Base-by-base conservation (phyloP, 92 coral and sea anemone genomes). In the Bergia sp. region DNA sequence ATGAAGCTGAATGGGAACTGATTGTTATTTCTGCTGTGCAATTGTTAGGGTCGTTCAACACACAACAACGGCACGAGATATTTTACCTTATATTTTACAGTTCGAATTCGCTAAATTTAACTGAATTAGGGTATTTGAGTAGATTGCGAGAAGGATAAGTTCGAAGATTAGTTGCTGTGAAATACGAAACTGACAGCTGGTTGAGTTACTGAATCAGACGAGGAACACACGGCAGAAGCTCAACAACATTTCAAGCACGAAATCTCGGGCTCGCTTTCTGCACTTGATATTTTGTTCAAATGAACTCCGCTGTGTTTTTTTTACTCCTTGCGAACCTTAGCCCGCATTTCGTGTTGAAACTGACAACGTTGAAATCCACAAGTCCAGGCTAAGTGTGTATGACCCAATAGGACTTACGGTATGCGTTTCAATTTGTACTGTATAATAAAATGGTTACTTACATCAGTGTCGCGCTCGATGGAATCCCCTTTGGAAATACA, bases 401-500 rank as follows among this genome's bases (percentile, higher is more conserved):
- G 12, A 71, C 44, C 45, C 79, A 71, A 5, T 84, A 47, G 67
- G 12, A 53, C 87, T 47, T 16, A 21, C 3, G 79, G 87, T 67
- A 84, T 84, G 64, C 23, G 87, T 45, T 71, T 45, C 87, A 67
- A 80, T 71, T 84, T 44, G 66, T 84, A 83, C 87, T 43, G 65
- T 83, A 83, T 83, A 42, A 47, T 29, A 69, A 44, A 69, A 10
- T 45, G 86, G 6, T 44, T 84, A 84, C 87, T 84, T 71, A 84
- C 87, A 84, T 47, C 5, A 45, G 11, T 71, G 42, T 45, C 2
- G 87, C 87, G 50, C 37, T 84, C 4, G 87, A 69, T 84, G 87
- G 87, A 84, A 84, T 84, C 79, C 79, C 87, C 87, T 84, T 84
- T 84, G 87, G 87, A 84, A 84, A 69, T 43, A 41, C 65, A 45